Percentiles rank a stretch among this genome's conserved stretches.
These are phyloP conservation scores for Dipodomys ordii DNA, from an alignment of 2,113 vertebrate species.

Conservation along the genomic window DNA sequence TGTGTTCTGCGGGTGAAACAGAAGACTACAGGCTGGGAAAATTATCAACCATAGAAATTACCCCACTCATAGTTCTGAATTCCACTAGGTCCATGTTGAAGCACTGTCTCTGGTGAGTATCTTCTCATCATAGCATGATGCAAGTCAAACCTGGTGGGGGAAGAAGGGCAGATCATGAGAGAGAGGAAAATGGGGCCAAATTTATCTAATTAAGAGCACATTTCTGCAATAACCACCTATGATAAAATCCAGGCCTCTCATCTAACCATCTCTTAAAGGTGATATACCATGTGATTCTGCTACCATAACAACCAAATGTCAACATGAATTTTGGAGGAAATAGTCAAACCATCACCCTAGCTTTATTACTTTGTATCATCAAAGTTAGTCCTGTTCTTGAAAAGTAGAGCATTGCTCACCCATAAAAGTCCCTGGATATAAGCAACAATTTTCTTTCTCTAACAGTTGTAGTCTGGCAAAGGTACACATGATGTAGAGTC, in stretches of 20 bases:
- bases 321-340: neutral
- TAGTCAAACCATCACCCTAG: neutral
- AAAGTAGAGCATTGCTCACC: neutral
- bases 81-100: neutral
- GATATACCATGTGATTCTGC: too few relatives aligned
- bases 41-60: neutral
- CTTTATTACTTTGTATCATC: neutral
- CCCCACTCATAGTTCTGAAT: neutral
- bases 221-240: neutral
- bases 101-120: too few relatives aligned
- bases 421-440: neutral
- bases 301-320: neutral
- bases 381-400: neutral
- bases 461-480: neutral
- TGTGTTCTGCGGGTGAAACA: neutral
- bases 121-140: neutral
- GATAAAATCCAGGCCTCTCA: neutral
- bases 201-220: neutral
- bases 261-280: neutral
- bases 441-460: neutral
- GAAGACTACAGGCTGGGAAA: neutral
- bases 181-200: neutral
- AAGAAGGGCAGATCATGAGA: fast-evolving
- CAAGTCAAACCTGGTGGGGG: neutral
- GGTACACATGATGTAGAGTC: neutral